Evolutionary conservation across 2,113 vertebrate genomes (phyloP), one percentile per base, ranked within the genome.

Genomic region (Myiozetetes cayanensis): DNA sequence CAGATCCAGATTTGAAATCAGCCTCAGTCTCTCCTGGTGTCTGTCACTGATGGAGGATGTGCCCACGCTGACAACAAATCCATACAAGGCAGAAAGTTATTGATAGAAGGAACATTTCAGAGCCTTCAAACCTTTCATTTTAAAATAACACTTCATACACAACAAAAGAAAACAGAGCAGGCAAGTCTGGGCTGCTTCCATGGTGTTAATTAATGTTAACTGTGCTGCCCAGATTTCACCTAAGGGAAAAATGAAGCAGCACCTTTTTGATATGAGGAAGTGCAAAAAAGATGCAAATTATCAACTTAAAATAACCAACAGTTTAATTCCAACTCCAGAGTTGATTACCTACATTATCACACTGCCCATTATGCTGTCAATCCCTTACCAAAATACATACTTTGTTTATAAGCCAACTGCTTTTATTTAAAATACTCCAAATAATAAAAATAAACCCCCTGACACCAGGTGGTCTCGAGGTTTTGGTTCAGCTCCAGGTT

Each of bases 401-500:
- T 37, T 46, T 2, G 4, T 67, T 52, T 71, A 21, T 10, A 84
- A 59, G 24, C 63, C 2, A 33, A 35, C 11, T 50, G 50, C 47
- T 89, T 43, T 39, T 24, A 73, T 25, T 43, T 30, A 23, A 46
- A 59, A 41, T 27, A 68, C 20, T 56, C n/a, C 8, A 46, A 59
- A 62, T 14, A 33, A 55, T 25, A 53, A 50, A 84, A 80, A 56
- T 10, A 84, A 50, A 7, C 10, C 68, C 25, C 43, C 5, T 0
- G 4, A 14, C 59, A 50, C 13, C 27, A 4, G 67, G 47, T 0
- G 8, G 17, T 3, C 12, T 12, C 0, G 1, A 50, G 41, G 15
- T 55, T 52, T 41, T 4, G 28, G 80, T 30, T 41, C 35, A 87
- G 46, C 76, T 73, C 71, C 75, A 4, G 7, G 17, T 43, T 58